These are phyloP conservation scores for Prunella fulvescens DNA, from an alignment of 2,113 vertebrate genomes.

Conservation along the genomic window DNA sequence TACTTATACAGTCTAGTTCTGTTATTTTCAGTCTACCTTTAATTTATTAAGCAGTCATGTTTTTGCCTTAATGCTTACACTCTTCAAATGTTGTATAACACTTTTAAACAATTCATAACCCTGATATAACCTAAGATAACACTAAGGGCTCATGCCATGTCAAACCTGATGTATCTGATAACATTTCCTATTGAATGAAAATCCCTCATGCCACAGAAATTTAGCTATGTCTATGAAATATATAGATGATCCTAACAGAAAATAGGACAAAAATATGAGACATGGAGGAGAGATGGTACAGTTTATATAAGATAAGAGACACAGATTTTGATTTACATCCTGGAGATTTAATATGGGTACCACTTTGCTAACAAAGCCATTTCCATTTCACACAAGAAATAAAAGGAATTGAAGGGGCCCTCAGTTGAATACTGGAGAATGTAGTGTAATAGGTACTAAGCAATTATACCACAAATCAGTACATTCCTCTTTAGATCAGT, in stretches of 20 bases:
- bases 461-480: background rate
- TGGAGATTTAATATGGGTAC: background rate
- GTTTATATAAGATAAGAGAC: background rate
- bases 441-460: background rate
- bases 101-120: background rate
- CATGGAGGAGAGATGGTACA: background rate
- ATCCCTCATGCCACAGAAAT: background rate
- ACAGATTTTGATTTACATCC: background rate
- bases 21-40: background rate
- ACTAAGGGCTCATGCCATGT: background rate
- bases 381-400: background rate
- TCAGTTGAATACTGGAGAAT: background rate
- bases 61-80: background rate
- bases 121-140: background rate
- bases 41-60: fast-evolving
- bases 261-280: background rate
- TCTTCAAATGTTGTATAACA: background rate
- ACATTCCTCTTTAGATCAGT: background rate
- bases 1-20: background rate
- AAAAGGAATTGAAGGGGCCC: background rate
- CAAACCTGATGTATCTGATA: background rate
- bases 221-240: background rate
- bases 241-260: background rate
- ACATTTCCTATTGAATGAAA: background rate
- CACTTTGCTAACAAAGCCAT: background rate